These are phyloP conservation scores for Serripes groenlandicus DNA, from an alignment of 2,888 invertebrate genomes.

Conservation along the genomic window DNA sequence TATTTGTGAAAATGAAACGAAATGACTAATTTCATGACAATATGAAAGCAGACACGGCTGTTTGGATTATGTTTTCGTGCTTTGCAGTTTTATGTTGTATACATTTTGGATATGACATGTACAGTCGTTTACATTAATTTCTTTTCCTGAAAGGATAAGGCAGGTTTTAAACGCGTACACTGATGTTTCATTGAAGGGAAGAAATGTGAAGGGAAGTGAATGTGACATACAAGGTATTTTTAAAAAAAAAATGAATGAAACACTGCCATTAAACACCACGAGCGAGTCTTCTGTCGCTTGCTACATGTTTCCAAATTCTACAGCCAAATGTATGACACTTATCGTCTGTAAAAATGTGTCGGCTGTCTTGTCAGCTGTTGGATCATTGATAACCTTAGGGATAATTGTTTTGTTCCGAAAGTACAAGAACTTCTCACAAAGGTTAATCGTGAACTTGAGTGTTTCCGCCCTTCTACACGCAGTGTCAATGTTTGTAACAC, in stretches of 20 bases:
- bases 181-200: too few relatives aligned
- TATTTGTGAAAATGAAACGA: too few relatives aligned
- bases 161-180: too few relatives aligned
- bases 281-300: not conserved
- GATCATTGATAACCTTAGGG: slow-evolving; percentile 22
- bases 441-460: slow-evolving; percentile 26
- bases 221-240: too few relatives aligned
- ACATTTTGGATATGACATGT: too few relatives aligned
- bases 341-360: slow-evolving; percentile 16
- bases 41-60: too few relatives aligned
- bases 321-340: slow-evolving; percentile 15
- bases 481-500: slow-evolving; percentile 26
- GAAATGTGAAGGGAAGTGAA: too few relatives aligned
- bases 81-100: too few relatives aligned
- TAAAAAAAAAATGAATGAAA: not conserved
- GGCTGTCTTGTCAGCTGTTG: slow-evolving; percentile 5
- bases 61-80: too few relatives aligned
- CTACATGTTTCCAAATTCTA: slow-evolving; percentile 19
- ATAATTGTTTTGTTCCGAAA: slow-evolving; percentile 5
- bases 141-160: too few relatives aligned
- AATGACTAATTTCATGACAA: too few relatives aligned
- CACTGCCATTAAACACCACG: not conserved
- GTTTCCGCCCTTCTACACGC: slow-evolving; percentile 26
- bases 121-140: too few relatives aligned
- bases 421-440: slow-evolving; percentile 13